These are phyloP conservation scores for Molothrus aeneus DNA, from an alignment of 2,797 vertebrate genomes.

Conservation along the genomic window DNA sequence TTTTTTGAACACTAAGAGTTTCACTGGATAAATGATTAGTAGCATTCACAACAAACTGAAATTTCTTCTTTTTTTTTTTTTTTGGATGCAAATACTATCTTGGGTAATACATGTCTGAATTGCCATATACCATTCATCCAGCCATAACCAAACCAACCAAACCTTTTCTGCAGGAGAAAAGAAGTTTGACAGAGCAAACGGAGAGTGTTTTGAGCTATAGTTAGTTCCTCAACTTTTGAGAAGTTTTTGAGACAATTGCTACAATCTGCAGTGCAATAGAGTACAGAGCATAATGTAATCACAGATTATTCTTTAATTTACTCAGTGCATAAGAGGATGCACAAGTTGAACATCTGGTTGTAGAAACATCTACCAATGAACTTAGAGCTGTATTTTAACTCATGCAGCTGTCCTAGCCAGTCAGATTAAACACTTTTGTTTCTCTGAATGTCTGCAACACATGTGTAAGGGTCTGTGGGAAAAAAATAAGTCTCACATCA, in stretches of 20 bases:
- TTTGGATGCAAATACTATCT: neutral
- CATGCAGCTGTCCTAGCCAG: neutral
- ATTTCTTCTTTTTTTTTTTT: neutral
- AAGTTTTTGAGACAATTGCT: slow-evolving; percentile 9
- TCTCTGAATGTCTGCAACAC: slow-evolving; percentile 27
- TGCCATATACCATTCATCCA: neutral
- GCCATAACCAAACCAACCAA: neutral
- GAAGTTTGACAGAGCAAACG: neutral
- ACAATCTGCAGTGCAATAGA: neutral
- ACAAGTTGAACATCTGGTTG: slow-evolving; percentile 35
- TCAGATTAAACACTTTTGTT: slow-evolving; percentile 20
- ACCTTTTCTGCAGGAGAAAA: neutral
- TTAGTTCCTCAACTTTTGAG: neutral
- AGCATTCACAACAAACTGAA: neutral
- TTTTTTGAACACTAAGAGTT: neutral
- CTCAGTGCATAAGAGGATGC: neutral
- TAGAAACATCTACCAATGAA: neutral
- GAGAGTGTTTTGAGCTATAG: neutral
- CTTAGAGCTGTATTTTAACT: neutral
- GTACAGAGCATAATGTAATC: slow-evolving; percentile 39
- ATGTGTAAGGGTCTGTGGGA: slow-evolving; percentile 60
- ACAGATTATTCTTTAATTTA: slow-evolving; percentile 53
- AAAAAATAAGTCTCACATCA: slow-evolving; percentile 51
- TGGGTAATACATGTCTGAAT: neutral
- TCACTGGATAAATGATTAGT: neutral